A percentile compares a stretch with the other conserved stretches of the same genome.
These are phyloP conservation scores for Schizopygopsis malacanthus DNA, from an alignment of 2,797 vertebrate genomes.

Conservation along the genomic window DNA sequence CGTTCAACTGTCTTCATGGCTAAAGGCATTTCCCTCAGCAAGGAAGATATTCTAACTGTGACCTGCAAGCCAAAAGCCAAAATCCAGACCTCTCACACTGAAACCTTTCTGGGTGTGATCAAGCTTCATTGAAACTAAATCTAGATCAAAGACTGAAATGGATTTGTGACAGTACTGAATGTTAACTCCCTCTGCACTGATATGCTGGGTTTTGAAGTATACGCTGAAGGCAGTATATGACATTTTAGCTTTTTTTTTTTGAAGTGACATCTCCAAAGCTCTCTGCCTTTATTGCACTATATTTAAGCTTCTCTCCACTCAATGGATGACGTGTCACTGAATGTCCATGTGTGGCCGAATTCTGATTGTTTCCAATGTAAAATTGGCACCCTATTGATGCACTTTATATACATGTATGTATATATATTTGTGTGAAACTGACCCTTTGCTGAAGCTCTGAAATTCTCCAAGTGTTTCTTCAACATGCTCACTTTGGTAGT, in stretches of 20 bases:
- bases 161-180: conserved; percentile 28
- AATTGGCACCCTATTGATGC: conserved; percentile 14
- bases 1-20: conserved; percentile 68
- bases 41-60: background rate
- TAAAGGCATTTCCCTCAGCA: background rate
- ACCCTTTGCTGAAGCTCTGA: conserved; percentile 7
- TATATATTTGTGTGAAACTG: conserved; percentile 4
- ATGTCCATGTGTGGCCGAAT: background rate
- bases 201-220: background rate
- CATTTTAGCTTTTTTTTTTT: background rate
- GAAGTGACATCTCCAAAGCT: background rate
- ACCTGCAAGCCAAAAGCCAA: fast-evolving
- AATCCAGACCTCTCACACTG: fast-evolving
- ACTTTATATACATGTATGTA: conserved; percentile 14
- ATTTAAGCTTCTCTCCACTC: conserved; percentile 18
- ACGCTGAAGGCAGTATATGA: background rate
- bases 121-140: background rate
- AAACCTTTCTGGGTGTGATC: conserved; percentile 66
- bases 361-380: conserved; percentile 7
- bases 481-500: conserved; percentile 5
- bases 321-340: background rate
- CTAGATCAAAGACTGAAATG: background rate
- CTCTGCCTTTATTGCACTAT: conserved; percentile 33
- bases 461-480: background rate
- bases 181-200: conserved; percentile 6